A percentile compares a stretch with the other conserved stretches of the same genome.
Conservation (phyloP, 2,888 invertebrate species). For the Melitaea athalia region DNA sequence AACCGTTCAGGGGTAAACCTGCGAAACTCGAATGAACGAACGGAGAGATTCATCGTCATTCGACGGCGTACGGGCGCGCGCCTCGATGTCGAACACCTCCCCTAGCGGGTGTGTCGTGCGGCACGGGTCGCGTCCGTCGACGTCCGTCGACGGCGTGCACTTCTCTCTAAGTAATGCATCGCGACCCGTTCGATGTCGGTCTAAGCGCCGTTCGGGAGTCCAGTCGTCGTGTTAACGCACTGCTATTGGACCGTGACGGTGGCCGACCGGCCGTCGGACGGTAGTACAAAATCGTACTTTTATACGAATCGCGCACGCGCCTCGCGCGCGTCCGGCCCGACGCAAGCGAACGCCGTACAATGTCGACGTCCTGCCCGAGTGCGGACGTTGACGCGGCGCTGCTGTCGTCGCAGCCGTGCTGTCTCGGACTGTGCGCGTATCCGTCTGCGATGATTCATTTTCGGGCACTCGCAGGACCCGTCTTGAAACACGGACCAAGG, state of each 20-base stretch:
- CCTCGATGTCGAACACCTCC: constrained; percentile 41
- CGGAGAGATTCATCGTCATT: constrained; percentile 65
- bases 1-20: constrained; percentile 80
- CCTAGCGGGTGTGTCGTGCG: constrained; percentile 23
- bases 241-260: constrained; percentile 44
- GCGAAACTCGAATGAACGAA: constrained; percentile 80
- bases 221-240: constrained; percentile 25
- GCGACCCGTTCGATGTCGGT: constrained; percentile 77
- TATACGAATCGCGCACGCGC: constrained; percentile 48
- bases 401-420: no score
- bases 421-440: no score
- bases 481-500: no score
- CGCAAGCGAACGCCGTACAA: constrained; percentile 49
- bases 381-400: constrained; percentile 47
- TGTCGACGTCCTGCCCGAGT: constrained; percentile 51
- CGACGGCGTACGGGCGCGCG: constrained; percentile 47
- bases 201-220: constrained; percentile 59
- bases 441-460: no score
- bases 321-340: constrained; percentile 55
- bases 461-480: no score
- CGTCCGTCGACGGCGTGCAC: constrained; percentile 56
- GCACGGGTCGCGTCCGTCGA: constrained; percentile 47
- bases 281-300: constrained; percentile 28
- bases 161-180: constrained; percentile 76
- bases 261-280: constrained; percentile 44